Conservation (phyloP, 2,113 vertebrate species). For the Promerops cafer region DNA sequence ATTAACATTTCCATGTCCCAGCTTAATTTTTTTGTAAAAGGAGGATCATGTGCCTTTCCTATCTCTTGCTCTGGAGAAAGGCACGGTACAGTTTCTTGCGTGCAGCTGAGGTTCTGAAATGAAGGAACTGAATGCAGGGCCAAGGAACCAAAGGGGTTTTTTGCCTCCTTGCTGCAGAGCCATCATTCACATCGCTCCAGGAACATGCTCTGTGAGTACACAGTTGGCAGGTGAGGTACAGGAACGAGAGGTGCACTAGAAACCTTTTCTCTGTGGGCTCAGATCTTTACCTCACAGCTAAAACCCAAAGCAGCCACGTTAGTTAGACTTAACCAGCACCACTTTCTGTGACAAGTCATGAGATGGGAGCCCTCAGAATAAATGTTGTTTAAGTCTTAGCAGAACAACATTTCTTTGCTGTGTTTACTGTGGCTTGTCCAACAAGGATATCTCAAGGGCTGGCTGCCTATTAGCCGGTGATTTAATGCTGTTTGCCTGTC, state of each 20-base stretch:
- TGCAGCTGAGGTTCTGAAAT: background rate
- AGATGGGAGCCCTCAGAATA: background rate
- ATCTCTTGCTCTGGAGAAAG: background rate
- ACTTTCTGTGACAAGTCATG: background rate
- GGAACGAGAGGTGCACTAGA: background rate
- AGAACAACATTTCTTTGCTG: background rate
- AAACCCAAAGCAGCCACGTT: background rate
- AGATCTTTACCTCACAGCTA: background rate
- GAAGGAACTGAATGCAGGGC: background rate
- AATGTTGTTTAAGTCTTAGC: background rate
- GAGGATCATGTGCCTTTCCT: background rate
- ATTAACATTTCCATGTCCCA: conserved; percentile 4
- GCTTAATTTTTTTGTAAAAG: conserved; percentile 5
- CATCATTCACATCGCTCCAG: background rate
- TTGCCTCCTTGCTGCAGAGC: background rate
- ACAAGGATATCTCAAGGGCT: background rate
- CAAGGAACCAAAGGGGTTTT: background rate
- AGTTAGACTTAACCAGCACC: background rate
- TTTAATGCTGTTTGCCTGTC: background rate
- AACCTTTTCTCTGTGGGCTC: background rate
- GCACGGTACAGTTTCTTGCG: background rate
- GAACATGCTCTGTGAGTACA: fast-evolving
- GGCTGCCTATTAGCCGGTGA: background rate
- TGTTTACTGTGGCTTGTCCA: conserved; percentile 33
- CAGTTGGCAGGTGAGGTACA: background rate